These are phyloP conservation scores for Cassiopea andromeda DNA, from an alignment of 30 jellyfish, hydroid and myxozoan genomes.

Conservation along the genomic window DNA sequence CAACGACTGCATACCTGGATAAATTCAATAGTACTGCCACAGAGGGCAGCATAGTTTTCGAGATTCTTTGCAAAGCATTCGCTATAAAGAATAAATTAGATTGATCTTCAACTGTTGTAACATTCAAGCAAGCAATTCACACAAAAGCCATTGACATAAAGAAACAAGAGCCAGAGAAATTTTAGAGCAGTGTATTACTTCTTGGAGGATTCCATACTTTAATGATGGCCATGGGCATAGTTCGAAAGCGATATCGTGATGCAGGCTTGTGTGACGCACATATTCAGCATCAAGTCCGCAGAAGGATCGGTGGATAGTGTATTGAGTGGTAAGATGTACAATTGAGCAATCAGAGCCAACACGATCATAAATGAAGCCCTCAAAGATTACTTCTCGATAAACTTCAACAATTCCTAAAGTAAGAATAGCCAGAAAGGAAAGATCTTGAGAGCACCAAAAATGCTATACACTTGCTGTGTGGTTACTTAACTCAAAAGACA, in stretches of 20 bases:
- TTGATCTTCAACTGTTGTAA: not conserved
- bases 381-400: slow-evolving; percentile 31
- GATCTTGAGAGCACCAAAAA: not conserved
- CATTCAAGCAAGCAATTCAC: slow-evolving; percentile 21
- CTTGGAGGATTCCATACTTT: slow-evolving; percentile 33
- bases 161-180: slow-evolving; percentile 32
- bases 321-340: not conserved
- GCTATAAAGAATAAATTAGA: not conserved
- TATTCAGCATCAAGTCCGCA: slow-evolving; percentile 7
- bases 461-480: slow-evolving; percentile 24
- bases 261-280: slow-evolving; percentile 36
- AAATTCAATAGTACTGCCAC: not conserved
- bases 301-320: not conserved
- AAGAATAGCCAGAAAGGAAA: slow-evolving; percentile 5
- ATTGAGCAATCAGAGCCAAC: slow-evolving; percentile 3
- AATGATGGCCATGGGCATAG: slow-evolving; percentile 34
- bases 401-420: not conserved
- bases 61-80: slow-evolving; percentile 16
- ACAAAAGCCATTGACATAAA: slow-evolving; percentile 46
- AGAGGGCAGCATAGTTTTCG: not conserved
- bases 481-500: not conserved
- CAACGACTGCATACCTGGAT: not conserved
- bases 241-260: slow-evolving; percentile 42
- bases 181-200: slow-evolving; percentile 15
- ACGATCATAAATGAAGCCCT: slow-evolving; percentile 18